Conservation (phyloP, 2,888 invertebrate species). For the Phymatocera aterrima region DNA sequence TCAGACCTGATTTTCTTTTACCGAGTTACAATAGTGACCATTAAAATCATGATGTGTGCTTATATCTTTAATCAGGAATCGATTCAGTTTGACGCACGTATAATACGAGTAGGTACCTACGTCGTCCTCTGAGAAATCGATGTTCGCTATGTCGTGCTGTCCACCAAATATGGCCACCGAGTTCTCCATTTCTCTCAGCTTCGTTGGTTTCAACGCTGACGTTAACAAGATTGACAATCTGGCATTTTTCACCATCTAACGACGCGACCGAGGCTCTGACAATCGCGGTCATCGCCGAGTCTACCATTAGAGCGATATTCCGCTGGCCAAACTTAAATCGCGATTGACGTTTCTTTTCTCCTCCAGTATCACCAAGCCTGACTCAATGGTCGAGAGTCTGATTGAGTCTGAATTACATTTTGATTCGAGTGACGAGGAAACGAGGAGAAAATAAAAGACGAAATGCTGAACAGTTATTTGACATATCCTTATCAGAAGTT, state of each 20-base stretch:
- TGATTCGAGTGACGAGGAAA: not conserved
- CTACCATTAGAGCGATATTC: too few species aligned
- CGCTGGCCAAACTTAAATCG: too few species aligned
- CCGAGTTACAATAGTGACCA: not conserved
- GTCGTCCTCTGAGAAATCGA: not conserved
- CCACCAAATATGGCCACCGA: not conserved
- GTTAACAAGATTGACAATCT: conserved; percentile 29
- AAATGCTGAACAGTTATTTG: not conserved
- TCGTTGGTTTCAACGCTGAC: conserved; percentile 16
- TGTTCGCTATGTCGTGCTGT: not conserved
- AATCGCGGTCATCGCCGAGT: not conserved
- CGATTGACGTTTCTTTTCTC: not conserved
- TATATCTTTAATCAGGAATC: not conserved
- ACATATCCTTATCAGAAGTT: not conserved
- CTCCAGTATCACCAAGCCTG: not conserved
- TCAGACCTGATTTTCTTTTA: not conserved
- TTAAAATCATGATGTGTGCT: not conserved
- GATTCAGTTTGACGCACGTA: conserved; percentile 24
- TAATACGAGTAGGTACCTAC: too few species aligned
- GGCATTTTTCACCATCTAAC: conserved; percentile 33
- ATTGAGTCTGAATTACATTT: not conserved
- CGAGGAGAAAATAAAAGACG: not conserved
- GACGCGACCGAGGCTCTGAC: not conserved
- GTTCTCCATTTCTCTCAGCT: not conserved
- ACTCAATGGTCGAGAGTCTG: not conserved